Conservation (phyloP, 2,888 invertebrate species). For the Eilema caniola region DNA sequence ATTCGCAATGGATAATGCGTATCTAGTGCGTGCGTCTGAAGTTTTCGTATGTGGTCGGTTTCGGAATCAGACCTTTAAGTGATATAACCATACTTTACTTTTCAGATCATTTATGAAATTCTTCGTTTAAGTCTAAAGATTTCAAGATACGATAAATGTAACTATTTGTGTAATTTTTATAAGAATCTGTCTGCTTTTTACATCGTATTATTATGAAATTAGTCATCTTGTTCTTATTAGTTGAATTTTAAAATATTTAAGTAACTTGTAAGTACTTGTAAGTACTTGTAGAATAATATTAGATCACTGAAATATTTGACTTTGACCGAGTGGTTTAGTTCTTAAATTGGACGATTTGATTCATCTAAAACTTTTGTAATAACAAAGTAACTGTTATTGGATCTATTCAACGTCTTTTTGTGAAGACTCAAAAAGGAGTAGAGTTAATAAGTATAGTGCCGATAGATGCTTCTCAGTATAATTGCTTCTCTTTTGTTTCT, state of each 20-base stretch:
- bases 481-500: too few species aligned
- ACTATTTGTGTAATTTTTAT: not conserved
- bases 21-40: too few species aligned
- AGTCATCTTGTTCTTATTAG: not conserved
- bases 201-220: not conserved
- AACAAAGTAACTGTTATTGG: not conserved
- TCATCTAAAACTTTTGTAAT: not conserved
- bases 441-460: too few species aligned
- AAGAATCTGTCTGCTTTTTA: not conserved
- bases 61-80: too few species aligned
- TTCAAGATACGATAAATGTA: not conserved
- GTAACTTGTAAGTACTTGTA: not conserved
- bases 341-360: not conserved
- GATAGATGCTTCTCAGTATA: too few species aligned
- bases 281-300: not conserved
- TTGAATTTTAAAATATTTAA: not conserved
- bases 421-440: not conserved
- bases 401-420: not conserved
- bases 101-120: not conserved
- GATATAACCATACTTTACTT: not conserved
- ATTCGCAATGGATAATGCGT: too few species aligned
- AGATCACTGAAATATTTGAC: not conserved
- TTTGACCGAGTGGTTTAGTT: not conserved
- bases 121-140: not conserved
- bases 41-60: too few species aligned